Evolutionary conservation across 2,797 vertebrate species (phyloP).

Genomic region (Alectoris magna): DNA sequence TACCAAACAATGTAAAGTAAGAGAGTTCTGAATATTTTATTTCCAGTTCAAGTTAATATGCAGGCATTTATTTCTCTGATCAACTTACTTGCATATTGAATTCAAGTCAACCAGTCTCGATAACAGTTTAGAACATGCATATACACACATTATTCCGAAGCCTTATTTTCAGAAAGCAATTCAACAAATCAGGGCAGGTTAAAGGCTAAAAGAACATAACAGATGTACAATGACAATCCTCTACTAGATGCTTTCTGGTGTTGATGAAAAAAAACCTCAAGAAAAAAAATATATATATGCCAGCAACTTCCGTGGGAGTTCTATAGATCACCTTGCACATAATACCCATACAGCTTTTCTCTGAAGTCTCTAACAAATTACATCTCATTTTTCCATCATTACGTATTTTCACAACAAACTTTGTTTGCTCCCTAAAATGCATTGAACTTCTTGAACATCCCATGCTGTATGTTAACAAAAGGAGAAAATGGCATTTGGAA

Average conservation of each 20-base stretch:
- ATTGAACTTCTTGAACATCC: background rate
- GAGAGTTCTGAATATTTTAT: background rate
- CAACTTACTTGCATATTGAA: background rate
- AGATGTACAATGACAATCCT: background rate
- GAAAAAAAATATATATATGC: background rate
- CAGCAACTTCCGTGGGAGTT: background rate
- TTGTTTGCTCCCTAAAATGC: background rate
- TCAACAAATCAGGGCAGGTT: background rate
- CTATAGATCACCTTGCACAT: background rate
- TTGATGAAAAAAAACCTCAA: background rate
- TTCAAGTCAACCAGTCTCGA: background rate
- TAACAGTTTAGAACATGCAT: background rate
- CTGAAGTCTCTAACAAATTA: background rate
- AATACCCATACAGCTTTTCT: background rate
- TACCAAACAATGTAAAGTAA: background rate
- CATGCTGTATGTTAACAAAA: background rate
- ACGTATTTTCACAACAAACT: background rate
- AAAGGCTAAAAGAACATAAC: background rate
- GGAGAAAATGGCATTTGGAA: background rate
- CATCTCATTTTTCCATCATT: background rate
- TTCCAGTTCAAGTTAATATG: background rate
- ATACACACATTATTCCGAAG: background rate
- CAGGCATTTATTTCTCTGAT: background rate
- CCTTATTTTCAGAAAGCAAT: background rate
- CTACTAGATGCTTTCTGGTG: background rate